A percentile compares a stretch with the other conserved stretches of the same genome.
Evolutionary conservation across 23 tunicate species (phyloP).

Genomic region (Corella eumyota): DNA sequence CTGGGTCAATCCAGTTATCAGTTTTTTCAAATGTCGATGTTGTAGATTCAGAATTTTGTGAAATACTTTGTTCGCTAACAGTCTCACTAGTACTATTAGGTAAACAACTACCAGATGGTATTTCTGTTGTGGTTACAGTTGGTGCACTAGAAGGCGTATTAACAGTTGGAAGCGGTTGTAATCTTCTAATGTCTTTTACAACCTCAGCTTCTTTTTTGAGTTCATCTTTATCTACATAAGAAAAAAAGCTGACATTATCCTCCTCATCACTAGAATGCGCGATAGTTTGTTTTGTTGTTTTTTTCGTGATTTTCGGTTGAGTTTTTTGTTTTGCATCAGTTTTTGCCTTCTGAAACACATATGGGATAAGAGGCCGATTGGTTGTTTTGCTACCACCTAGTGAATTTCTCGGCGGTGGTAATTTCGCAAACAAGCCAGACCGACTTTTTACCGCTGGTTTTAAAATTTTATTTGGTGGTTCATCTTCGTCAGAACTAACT

Average conservation of each 20-base stretch:
- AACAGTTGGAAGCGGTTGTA: neutral
- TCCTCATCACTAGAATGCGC: neutral
- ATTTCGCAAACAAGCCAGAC: slow-evolving; percentile 73
- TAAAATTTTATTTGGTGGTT: slow-evolving; percentile 27
- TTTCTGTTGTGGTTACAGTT: neutral
- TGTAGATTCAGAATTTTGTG: neutral
- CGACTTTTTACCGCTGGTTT: slow-evolving; percentile 1
- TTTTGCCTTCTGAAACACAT: slow-evolving; percentile 58
- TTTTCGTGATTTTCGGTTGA: slow-evolving; percentile 2
- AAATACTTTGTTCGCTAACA: neutral
- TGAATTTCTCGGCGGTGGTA: slow-evolving; percentile 74
- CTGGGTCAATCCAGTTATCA: slow-evolving; percentile 5
- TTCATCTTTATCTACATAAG: slow-evolving; percentile 38
- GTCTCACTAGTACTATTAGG: too few species aligned
- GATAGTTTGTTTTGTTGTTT: neutral
- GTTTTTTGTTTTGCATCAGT: too few species aligned
- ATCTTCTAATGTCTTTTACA: neutral
- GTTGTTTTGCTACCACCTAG: slow-evolving; percentile 43
- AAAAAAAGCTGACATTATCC: slow-evolving; percentile 23
- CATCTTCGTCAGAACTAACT: slow-evolving; percentile 49
- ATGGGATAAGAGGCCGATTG: slow-evolving; percentile 32
- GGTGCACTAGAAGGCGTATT: neutral
- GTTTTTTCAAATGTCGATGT: neutral
- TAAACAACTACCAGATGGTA: too few species aligned
- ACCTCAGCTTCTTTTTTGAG: slow-evolving; percentile 9